Evolutionary conservation across 2,888 invertebrate genomes (phyloP).

Genomic region (Drosophila nr. perissopoda): DNA sequence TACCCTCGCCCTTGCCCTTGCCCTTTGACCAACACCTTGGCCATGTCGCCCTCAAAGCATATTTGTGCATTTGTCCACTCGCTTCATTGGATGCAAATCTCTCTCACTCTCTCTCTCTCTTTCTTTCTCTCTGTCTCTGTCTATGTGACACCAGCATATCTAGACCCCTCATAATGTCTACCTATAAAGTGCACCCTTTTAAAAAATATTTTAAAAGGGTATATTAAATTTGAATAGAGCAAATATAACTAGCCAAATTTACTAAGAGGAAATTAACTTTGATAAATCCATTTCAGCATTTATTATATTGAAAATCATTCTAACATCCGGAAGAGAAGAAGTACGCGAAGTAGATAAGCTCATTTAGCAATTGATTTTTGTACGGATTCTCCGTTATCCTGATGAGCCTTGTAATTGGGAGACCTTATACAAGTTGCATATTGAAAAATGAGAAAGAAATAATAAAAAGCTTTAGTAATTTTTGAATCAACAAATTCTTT

Average conservation of each 20-base stretch:
- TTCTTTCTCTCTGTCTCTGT: slow-evolving; percentile 5
- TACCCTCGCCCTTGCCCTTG: slow-evolving; percentile 33
- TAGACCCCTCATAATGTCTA: slow-evolving; percentile 27
- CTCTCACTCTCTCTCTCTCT: not conserved
- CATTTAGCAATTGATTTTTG: not conserved
- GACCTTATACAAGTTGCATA: not conserved
- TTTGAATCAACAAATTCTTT: not conserved
- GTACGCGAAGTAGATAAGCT: not conserved
- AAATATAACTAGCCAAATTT: not conserved
- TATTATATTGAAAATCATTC: not conserved
- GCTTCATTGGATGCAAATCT: slow-evolving; percentile 44
- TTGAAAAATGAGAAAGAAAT: not conserved
- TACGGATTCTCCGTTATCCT: not conserved
- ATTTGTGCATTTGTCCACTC: slow-evolving; percentile 25
- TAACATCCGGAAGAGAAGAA: not conserved
- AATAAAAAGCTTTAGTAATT: not conserved
- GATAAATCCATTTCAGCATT: not conserved
- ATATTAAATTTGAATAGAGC: not conserved
- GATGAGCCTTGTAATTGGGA: not conserved
- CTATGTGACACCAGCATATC: not conserved
- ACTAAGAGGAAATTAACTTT: not conserved
- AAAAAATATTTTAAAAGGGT: not conserved
- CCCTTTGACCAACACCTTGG: slow-evolving; percentile 49
- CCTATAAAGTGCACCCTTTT: slow-evolving; percentile 2
- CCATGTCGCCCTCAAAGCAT: slow-evolving; percentile 34